phyloP scores from a whole-genome alignment of 2,113 vertebrate genomes.

The Psittacara wagleri region DNA sequence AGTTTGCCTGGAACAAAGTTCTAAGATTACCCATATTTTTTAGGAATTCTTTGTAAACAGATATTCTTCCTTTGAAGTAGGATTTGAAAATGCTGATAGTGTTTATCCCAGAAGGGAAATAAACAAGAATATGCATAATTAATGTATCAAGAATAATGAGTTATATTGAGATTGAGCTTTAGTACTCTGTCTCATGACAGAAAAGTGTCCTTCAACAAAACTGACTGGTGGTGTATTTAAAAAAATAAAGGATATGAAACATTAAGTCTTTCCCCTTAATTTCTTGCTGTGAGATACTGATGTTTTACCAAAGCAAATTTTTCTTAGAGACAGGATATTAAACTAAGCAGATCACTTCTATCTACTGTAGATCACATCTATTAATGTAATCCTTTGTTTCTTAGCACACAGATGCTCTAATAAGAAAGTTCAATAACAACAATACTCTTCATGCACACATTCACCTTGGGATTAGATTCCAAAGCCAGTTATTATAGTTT shows the following conservation, averaged over 20 bases:
- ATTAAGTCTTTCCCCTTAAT: not conserved
- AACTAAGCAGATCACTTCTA: not conserved
- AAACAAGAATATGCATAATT: slow-evolving; percentile 52
- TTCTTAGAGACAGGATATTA: slow-evolving; percentile 1
- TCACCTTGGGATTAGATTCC: not conserved
- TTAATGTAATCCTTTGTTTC: not conserved
- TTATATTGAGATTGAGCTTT: not conserved
- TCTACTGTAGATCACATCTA: not conserved
- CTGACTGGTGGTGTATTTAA: not conserved
- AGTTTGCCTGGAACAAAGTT: not conserved
- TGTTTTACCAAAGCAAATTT: not conserved
- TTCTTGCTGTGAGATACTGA: not conserved
- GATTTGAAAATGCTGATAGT: slow-evolving; percentile 37
- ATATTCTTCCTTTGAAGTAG: slow-evolving; percentile 41
- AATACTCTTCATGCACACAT: not conserved
- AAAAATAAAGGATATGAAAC: not conserved
- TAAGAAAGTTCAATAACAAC: not conserved
- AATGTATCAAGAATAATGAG: slow-evolving; percentile 40
- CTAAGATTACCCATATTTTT: slow-evolving; percentile 3
- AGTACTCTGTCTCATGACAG: not conserved
- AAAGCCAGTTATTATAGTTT: not conserved
- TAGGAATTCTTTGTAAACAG: slow-evolving; percentile 4
- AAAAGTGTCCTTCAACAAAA: not conserved
- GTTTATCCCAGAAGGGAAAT: slow-evolving; percentile 63
- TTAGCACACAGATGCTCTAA: not conserved